Conservation (phyloP, 2,113 vertebrate genomes). For the Girardinichthys multiradiatus region DNA sequence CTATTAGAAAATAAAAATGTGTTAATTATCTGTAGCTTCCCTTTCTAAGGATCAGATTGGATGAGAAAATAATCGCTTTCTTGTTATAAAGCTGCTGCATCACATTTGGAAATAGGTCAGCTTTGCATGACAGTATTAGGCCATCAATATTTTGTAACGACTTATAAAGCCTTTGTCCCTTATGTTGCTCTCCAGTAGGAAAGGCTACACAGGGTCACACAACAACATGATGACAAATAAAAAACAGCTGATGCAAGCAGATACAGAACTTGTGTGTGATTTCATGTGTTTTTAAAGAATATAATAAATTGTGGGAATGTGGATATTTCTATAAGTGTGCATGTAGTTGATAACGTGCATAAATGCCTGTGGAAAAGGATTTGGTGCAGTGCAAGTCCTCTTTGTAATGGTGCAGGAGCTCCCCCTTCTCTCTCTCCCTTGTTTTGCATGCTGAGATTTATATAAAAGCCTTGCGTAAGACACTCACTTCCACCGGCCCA, state of each 20-base stretch:
- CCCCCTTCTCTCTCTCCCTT: constrained; percentile 39
- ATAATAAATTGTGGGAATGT: constrained; percentile 25
- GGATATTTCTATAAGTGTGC: constrained; percentile 40
- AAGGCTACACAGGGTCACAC: constrained; percentile 18
- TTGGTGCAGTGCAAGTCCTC: constrained; percentile 80
- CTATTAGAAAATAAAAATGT: neutral
- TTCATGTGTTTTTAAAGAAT: constrained; percentile 21
- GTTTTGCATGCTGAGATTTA: constrained; percentile 69
- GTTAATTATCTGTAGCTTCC: neutral
- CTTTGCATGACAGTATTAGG: constrained; percentile 29
- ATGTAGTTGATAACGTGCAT: constrained; percentile 40
- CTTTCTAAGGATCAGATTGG: constrained; percentile 3
- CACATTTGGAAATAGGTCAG: constrained; percentile 29
- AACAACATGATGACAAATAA: constrained; percentile 27
- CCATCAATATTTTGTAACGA: constrained; percentile 63
- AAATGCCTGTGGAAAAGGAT: constrained; percentile 57
- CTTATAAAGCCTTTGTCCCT: constrained; percentile 39
- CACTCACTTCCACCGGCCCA: constrained; percentile 60
- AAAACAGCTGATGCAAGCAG: constrained; percentile 30
- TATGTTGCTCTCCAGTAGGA: constrained; percentile 11
- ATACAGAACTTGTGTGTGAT: constrained; percentile 10
- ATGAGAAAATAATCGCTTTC: constrained; percentile 1
- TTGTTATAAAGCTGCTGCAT: constrained; percentile 5
- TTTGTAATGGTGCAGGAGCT: constrained; percentile 72
- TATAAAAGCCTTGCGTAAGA: constrained; percentile 81